phyloP scores from a whole-genome alignment of 1,140 invertebrate genomes.

The Scaptomyza graminum region DNA sequence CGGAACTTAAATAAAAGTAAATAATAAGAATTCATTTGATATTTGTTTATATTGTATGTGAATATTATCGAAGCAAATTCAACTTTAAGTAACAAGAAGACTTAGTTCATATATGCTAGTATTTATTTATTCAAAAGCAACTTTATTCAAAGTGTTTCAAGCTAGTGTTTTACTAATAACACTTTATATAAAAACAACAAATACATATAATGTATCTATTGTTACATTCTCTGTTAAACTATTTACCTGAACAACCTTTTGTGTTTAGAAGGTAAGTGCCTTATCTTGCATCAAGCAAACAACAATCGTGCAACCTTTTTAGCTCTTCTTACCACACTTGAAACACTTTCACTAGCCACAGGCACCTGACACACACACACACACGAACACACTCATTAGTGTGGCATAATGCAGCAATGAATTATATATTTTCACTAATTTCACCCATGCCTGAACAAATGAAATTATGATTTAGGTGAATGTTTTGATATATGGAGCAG shows the following conservation, averaged over 20 bases:
- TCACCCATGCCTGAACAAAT: slow-evolving; percentile 54
- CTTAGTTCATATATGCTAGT: too few relatives aligned
- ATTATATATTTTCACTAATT: slow-evolving; percentile 21
- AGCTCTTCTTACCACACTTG: not conserved
- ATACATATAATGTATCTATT: not conserved
- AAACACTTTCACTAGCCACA: slow-evolving; percentile 17
- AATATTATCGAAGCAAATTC: too few relatives aligned
- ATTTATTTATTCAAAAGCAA: too few relatives aligned
- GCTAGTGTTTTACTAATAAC: too few relatives aligned
- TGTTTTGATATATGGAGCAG: slow-evolving; percentile 63
- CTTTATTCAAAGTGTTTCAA: not conserved
- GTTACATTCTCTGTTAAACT: not conserved
- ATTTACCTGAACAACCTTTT: not conserved
- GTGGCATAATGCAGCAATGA: slow-evolving; percentile 16
- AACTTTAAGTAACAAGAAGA: too few relatives aligned
- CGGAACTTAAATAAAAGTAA: too few relatives aligned
- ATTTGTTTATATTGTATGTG: too few relatives aligned
- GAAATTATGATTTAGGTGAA: slow-evolving; percentile 68
- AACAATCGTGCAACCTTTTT: slow-evolving; percentile 1
- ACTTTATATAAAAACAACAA: too few relatives aligned
- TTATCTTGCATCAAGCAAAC: slow-evolving; percentile 1
- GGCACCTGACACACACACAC: slow-evolving; percentile 9
- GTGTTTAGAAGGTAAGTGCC: not conserved
- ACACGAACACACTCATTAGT: slow-evolving; percentile 25
- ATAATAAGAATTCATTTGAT: too few relatives aligned